Evolutionary conservation across 1,140 invertebrate genomes (phyloP), one percentile per base, ranked within the genome.

Genomic region (Dendrolimus punctatus): DNA sequence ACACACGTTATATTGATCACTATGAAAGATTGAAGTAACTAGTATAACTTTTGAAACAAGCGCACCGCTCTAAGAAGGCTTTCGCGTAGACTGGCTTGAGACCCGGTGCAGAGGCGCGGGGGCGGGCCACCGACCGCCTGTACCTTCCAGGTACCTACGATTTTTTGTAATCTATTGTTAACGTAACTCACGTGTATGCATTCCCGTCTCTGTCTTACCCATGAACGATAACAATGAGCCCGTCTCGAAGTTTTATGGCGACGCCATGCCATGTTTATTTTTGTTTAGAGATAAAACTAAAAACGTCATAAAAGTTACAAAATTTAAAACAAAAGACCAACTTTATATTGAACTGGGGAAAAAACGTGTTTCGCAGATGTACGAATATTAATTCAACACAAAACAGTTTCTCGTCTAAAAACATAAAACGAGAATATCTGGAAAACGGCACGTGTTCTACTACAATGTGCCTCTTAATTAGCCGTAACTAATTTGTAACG

Each of bases 121-220:
- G 62, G 72, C 66, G 71, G 71, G 53, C 66, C 62, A 62, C 53
- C 64, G 64, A 61, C 64, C 57, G 60, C 56, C 64, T 68, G 51
- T 73, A 80, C 77, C 75, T 80, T 76, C 73, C 80, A 83, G 82
- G 80, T 83, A 84, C 68, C 60, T 60, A 66, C 57, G 47, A 49
- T 74, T 82, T 77, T 80, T 80, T 76, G 59, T 73, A 68, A 75
- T 71, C 79, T 80, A 80, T 85, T 82, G 79, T 85, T 79, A 76
- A 77, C 67, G 51, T 68, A 69, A 64, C 72, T 77, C 81, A 83
- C 80, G 78, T 85, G 81, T 71, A 66, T 57, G 63, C 42, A 46
- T 44, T 41, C 39, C 50, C 53, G 39, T 80, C 70, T 68, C 69
- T 68, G 43, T 77, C 75, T 68, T 42, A 36, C 60, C 48, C 57